Base-by-base conservation (phyloP, 2,113 vertebrate genomes). In the Trogon melanurus region DNA sequence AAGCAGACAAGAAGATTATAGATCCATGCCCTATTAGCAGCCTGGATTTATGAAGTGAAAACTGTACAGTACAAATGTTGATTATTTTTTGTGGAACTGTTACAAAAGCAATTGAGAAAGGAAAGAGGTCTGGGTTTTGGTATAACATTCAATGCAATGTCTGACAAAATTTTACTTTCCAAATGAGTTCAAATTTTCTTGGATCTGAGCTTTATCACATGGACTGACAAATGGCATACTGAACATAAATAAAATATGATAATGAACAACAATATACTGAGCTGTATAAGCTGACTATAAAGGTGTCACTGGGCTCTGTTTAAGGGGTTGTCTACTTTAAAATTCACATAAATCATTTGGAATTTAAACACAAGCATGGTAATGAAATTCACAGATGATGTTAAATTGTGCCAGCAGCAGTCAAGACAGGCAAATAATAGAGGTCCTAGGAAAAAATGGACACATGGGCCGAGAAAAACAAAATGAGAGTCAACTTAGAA, bases 41-140 rank as follows among this genome's bases (percentile, higher is more conserved):
- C 53, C n/a, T 81, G 82, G 72, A 96, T 93, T 96, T 94, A 97
- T 91, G 93, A 91, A 96, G 90, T 96, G 92, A 90, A 93, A 97
- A 93, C 69, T 83, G 69, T 88, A 53, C 71, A 89, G 78, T 72
- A 74, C 75, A 90, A 91, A 88, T 32, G 57, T 79, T 71, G 85
- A 94, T 83, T 95, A 89, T 96, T 96, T 93, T 93, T 80, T 53
- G 56, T 93, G 94, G 95, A 96, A 94, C 44, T 53, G 69, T 80
- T 93, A 94, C 94, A 97, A 83, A 91, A 91, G 58, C 82, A 94
- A 89, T 83, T 91, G 91, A 93, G 88, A 92, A 91, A 92, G 53
- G 92, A 96, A 97, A 95, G 85, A 75, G 72, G 62, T 94, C 71
- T 83, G 67, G 74, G 86, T 57, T 96, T 95, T 88, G 86, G 91